phyloP scores from a whole-genome alignment of 1,140 invertebrate species.

The Drosophila setifemur region DNA sequence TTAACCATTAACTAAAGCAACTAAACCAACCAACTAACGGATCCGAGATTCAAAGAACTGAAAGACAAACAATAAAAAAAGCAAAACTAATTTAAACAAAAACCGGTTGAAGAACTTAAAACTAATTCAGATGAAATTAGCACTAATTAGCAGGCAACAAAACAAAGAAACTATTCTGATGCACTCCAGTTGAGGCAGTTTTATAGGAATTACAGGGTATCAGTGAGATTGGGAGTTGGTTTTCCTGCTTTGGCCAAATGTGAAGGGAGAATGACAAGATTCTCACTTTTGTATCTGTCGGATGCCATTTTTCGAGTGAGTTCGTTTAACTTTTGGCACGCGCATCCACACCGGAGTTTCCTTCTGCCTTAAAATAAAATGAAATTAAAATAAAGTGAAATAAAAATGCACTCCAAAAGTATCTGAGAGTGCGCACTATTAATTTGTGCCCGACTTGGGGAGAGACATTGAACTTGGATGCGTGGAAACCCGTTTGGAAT shows the following conservation, averaged over 20 bases:
- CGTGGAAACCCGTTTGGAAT: conserved; percentile 27
- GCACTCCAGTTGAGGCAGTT: neutral
- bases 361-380: neutral
- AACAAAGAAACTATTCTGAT: neutral
- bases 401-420: neutral
- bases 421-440: conserved; percentile 12
- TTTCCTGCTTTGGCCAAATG: conserved; percentile 7
- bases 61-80: neutral
- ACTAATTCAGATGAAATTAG: neutral
- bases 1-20: neutral
- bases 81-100: neutral
- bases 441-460: neutral
- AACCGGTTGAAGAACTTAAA: conserved; percentile 9
- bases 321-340: conserved; percentile 53
- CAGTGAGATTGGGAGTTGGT: neutral
- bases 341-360: conserved; percentile 12
- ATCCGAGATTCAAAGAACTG: neutral
- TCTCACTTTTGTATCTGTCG: conserved; percentile 36
- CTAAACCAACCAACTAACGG: conserved; percentile 8
- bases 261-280: conserved; percentile 38
- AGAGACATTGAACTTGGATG: conserved; percentile 47
- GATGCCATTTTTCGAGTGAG: conserved; percentile 25
- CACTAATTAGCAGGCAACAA: conserved; percentile 9
- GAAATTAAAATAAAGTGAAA: neutral
- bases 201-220: conserved; percentile 27